These are phyloP conservation scores for Geococcyx californianus DNA, from an alignment of 2,113 vertebrate species.

Conservation along the genomic window DNA sequence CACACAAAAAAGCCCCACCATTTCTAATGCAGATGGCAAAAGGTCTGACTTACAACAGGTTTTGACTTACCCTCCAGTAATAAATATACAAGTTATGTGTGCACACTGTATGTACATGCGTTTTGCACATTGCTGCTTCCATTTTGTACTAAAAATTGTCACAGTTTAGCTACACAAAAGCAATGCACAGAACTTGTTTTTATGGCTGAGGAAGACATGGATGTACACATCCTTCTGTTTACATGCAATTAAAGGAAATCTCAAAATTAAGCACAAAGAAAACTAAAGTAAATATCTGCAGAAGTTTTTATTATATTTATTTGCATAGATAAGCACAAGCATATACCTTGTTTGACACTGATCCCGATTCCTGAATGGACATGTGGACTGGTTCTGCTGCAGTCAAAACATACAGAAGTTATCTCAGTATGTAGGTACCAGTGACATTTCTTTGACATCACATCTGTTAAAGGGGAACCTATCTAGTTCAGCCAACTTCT, in stretches of 20 bases:
- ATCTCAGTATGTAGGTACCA: not conserved
- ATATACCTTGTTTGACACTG: slow-evolving; percentile 55
- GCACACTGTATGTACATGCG: not conserved
- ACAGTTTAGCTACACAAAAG: not conserved
- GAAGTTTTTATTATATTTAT: not conserved
- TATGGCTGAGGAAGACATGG: not conserved
- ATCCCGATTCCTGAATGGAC: slow-evolving; percentile 70
- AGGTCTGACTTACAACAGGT: not conserved
- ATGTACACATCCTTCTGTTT: not conserved
- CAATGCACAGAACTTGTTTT: not conserved
- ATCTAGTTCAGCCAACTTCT: not conserved
- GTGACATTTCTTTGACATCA: not conserved
- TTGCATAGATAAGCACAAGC: not conserved
- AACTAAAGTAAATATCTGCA: not conserved
- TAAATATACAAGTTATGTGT: not conserved
- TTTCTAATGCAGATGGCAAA: not conserved
- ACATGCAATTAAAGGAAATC: not conserved
- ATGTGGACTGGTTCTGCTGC: slow-evolving; percentile 53
- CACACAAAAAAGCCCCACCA: not conserved
- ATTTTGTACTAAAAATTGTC: not conserved
- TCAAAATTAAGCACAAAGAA: not conserved
- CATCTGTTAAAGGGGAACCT: not conserved
- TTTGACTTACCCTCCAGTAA: not conserved
- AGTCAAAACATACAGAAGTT: not conserved
- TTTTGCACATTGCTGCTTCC: not conserved